Evolutionary conservation across 2,888 invertebrate species (phyloP).

Genomic region (Morpho achilles): DNA sequence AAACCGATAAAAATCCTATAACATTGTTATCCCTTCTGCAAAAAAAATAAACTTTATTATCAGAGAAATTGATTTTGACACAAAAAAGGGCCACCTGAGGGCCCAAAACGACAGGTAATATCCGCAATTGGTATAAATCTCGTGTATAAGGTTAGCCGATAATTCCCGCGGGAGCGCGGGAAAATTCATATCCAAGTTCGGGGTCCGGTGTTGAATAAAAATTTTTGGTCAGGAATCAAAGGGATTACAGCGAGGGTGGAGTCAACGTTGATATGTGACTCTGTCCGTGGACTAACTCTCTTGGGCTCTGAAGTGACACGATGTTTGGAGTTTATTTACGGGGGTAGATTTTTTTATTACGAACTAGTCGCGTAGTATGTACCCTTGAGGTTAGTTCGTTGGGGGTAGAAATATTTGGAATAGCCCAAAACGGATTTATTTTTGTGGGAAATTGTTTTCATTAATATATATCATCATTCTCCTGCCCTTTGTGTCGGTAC

Average conservation of each 20-base stretch:
- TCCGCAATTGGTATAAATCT: slow-evolving; percentile 29
- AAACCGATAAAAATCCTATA: neutral
- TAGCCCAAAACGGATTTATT: no score
- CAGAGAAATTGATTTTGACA: slow-evolving; percentile 13
- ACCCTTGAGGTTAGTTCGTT: no score
- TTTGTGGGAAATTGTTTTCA: no score
- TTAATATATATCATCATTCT: no score
- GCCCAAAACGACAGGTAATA: slow-evolving; percentile 35
- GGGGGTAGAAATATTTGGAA: no score
- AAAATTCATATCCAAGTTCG: slow-evolving; percentile 33
- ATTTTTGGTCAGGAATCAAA: slow-evolving; percentile 17
- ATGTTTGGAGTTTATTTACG: neutral
- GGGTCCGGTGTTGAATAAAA: slow-evolving; percentile 20
- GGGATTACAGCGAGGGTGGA: slow-evolving; percentile 24
- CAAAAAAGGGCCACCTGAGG: slow-evolving; percentile 18
- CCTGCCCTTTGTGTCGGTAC: no score
- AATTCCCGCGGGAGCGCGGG: slow-evolving; percentile 30
- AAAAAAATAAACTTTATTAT: slow-evolving; percentile 11
- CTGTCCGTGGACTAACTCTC: slow-evolving; percentile 17
- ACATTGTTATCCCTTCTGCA: neutral
- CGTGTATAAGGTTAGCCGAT: slow-evolving; percentile 31
- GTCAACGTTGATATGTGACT: slow-evolving; percentile 26
- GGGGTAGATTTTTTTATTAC: no score
- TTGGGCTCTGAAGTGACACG: slow-evolving; percentile 1
- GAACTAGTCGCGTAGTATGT: no score